Evolutionary conservation across 2,888 invertebrate genomes (phyloP).

Genomic region (Dione vanillae): DNA sequence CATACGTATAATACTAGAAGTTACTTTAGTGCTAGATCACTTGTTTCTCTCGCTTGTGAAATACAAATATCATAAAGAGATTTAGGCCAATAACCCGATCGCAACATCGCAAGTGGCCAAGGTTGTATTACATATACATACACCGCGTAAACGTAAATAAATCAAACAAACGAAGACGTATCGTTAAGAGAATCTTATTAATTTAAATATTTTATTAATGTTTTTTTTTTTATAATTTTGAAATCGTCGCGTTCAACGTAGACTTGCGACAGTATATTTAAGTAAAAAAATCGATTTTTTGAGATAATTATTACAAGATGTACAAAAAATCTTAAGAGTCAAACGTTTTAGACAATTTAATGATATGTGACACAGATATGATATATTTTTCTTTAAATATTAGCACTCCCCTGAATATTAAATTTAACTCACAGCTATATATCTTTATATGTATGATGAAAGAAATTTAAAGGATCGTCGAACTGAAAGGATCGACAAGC

Average conservation of each 20-base stretch:
- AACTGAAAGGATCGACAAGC: too few species aligned
- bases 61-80: neutral
- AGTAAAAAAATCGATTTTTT: too few species aligned
- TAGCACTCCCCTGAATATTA: too few species aligned
- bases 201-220: constrained; percentile 17
- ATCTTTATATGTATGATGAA: too few species aligned
- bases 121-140: constrained; percentile 17
- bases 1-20: too few species aligned
- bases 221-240: constrained; percentile 10
- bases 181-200: constrained; percentile 25
- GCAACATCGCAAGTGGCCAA: constrained; percentile 32
- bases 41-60: neutral
- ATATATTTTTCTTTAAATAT: too few species aligned
- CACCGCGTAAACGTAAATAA: constrained; percentile 13
- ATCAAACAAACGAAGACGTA: constrained; percentile 31
- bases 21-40: neutral
- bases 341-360: too few species aligned
- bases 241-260: neutral
- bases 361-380: too few species aligned
- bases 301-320: too few species aligned
- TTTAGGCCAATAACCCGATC: constrained; percentile 36
- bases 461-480: too few species aligned
- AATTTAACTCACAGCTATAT: too few species aligned
- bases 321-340: too few species aligned
- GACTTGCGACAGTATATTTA: neutral